Base-by-base conservation (phyloP, 2,888 invertebrate genomes). In the Parnassius mnemosyne region DNA sequence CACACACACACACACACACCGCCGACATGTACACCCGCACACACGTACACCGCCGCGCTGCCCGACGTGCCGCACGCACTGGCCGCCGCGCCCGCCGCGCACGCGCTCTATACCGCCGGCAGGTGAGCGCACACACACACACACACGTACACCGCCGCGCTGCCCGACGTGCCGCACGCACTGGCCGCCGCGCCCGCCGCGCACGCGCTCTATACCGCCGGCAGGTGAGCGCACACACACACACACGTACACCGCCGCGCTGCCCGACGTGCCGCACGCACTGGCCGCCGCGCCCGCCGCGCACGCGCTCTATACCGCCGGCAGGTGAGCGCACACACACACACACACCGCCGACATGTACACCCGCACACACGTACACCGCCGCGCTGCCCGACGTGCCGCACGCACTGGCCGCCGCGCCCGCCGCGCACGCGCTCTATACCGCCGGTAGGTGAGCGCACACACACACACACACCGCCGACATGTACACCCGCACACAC, bases 41-140 rank as follows among this genome's bases (percentile, higher is more conserved):
- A 34, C 34, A 34, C 16, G n/a, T n/a, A n/a, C n/a, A n/a, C 93
- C 79, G 84, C 85, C 43, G 52, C 89, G 25, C 90, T 92, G 61
- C 89, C 91, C 60, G 92, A 93, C 76, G 87, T 94, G 67, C 91
- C 96, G 95, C 74, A 93, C 93, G 81, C 92, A 93, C 75, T 95
- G 13, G 49, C 49, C 94, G 80, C 91, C 93, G 72, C 96, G 94
- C 13, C 49, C 49, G 49, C 49, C 13, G 49, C 49, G 1, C 63
- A 60, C 7, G 73, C 34, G 34, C 34, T 34, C 5, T 34, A 34
- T 7, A 34, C 34, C 1, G 34, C 34, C 5, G 34, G 34, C 34
- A 34, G 34, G 34, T 34, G 7, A 34, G 5, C 7, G 7, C 34
- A 3, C 34, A 34, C 34, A 34, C 16, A n/a, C n/a, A n/a, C n/a